These are phyloP conservation scores for Paelopatides confundens DNA, from an alignment of 53 echinoderm and acorn worm genomes.

Conservation along the genomic window DNA sequence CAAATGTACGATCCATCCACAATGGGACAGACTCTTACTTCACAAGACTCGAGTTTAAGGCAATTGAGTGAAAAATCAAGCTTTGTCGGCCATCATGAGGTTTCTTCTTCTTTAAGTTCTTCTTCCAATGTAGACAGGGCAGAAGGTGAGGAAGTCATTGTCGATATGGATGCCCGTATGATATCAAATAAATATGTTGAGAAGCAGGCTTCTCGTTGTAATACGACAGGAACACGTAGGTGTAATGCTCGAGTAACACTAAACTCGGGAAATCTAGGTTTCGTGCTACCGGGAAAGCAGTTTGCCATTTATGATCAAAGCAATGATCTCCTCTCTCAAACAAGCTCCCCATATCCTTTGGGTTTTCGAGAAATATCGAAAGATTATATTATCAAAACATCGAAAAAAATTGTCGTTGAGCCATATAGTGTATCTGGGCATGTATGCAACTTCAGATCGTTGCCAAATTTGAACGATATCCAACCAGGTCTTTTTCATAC, in stretches of 20 bases:
- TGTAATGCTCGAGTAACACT: too few relatives aligned
- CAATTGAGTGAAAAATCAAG: conserved; percentile 23
- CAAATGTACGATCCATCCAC: not conserved
- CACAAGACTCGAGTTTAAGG: not conserved
- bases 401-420: not conserved
- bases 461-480: not conserved
- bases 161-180: too few relatives aligned
- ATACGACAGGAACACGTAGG: too few relatives aligned
- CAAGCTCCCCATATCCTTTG: not conserved
- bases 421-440: not conserved
- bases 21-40: not conserved
- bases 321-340: not conserved
- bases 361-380: conserved; percentile 9
- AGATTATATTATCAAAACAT: not conserved
- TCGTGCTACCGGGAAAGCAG: not conserved
- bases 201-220: too few relatives aligned
- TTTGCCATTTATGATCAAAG: not conserved
- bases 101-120: conserved; percentile 7
- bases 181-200: too few relatives aligned
- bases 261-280: not conserved
- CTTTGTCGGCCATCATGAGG: not conserved
- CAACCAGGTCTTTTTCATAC: not conserved
- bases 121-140: not conserved
- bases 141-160: not conserved
- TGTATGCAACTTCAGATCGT: not conserved